Evolutionary conservation across 2,888 invertebrate species (phyloP).

Genomic region (Yponomeuta cagnagella): DNA sequence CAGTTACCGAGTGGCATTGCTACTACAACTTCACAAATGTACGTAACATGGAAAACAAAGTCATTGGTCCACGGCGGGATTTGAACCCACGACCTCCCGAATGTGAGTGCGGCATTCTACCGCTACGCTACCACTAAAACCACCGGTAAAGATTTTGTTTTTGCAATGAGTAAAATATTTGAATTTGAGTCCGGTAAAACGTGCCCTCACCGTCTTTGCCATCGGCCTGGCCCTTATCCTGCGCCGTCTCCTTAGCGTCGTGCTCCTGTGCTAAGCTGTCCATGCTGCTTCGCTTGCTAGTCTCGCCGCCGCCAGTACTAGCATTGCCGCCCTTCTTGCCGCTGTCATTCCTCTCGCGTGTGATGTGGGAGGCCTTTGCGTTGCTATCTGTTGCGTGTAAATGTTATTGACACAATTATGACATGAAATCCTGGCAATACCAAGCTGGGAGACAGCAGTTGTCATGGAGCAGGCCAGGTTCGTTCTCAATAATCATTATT

Average conservation of each 20-base stretch:
- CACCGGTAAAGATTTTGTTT: too few relatives aligned
- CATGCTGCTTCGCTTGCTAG: conserved; percentile 60
- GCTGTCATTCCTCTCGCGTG: conserved; percentile 67
- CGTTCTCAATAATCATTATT: too few relatives aligned
- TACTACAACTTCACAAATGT: too few relatives aligned
- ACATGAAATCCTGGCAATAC: too few relatives aligned
- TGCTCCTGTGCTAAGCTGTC: conserved; percentile 66
- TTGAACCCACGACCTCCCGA: too few relatives aligned
- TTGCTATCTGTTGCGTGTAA: conserved; percentile 44
- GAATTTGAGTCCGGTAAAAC: neutral
- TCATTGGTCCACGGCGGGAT: too few relatives aligned
- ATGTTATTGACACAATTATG: neutral
- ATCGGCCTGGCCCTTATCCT: conserved; percentile 44
- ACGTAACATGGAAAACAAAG: too few relatives aligned
- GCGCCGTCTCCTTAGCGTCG: conserved; percentile 29
- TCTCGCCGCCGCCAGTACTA: conserved; percentile 58
- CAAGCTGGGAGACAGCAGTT: too few relatives aligned
- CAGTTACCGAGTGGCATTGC: too few relatives aligned
- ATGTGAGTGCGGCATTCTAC: too few relatives aligned
- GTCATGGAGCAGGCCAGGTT: too few relatives aligned
- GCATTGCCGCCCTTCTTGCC: conserved; percentile 60
- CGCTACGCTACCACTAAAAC: too few relatives aligned
- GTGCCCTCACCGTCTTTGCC: conserved; percentile 47
- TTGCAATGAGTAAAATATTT: neutral
- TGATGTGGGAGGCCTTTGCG: conserved; percentile 52